Evolutionary conservation across 2,797 vertebrate genomes (phyloP).

Genomic region (Nannoperca australis): DNA sequence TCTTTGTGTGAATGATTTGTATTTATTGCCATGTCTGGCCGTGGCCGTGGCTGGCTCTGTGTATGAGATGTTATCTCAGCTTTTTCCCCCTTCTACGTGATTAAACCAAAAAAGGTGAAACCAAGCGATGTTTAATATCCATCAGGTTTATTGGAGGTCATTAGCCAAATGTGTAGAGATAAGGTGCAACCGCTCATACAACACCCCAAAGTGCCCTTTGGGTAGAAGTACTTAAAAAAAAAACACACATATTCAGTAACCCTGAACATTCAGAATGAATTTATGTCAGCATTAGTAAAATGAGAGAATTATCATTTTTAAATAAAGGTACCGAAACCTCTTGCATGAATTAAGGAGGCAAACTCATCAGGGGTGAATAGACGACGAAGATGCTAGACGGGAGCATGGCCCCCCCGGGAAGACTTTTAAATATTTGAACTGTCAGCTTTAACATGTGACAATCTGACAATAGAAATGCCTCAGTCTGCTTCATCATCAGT

Average conservation of each 20-base stretch:
- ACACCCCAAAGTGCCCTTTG: slow-evolving; percentile 2
- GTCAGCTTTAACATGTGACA: too few species aligned
- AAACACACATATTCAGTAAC: neutral
- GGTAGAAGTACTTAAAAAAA: neutral
- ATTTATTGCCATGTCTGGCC: slow-evolving; percentile 31
- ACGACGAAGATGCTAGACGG: too few species aligned
- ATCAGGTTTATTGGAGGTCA: slow-evolving; percentile 56
- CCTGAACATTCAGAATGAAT: neutral
- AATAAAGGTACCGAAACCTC: slow-evolving; percentile 3
- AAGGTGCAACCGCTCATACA: slow-evolving; percentile 14
- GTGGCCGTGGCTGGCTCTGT: slow-evolving; percentile 6
- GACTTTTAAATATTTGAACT: too few species aligned
- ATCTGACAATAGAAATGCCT: too few species aligned
- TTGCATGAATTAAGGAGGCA: neutral
- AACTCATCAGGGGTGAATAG: too few species aligned
- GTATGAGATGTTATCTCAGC: slow-evolving; percentile 61
- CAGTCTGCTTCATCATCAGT: too few species aligned
- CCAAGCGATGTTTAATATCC: slow-evolving; percentile 63
- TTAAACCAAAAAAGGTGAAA: slow-evolving; percentile 67
- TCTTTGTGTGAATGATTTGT: slow-evolving; percentile 36
- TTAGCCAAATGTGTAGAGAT: slow-evolving; percentile 49
- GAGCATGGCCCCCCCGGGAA: too few species aligned
- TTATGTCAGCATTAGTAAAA: slow-evolving; percentile 1
- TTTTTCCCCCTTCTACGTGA: slow-evolving; percentile 50
- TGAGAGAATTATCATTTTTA: neutral